Conservation (phyloP, 2,888 invertebrate species). For the Arge pagana region DNA sequence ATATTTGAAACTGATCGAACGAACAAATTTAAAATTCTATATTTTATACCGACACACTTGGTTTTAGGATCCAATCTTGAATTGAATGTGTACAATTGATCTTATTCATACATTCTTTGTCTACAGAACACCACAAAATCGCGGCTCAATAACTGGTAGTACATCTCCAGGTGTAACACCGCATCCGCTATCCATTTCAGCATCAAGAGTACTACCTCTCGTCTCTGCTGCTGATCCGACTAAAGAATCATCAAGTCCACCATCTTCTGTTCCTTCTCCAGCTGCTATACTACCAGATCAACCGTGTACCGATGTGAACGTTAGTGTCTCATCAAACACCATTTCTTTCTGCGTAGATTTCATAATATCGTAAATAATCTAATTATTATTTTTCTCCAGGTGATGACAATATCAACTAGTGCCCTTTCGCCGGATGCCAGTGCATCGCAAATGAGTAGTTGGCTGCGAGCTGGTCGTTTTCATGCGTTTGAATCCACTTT, state of each 20-base stretch:
- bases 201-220: conserved; percentile 39
- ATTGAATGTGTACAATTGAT: background rate
- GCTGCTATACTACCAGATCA: conserved; percentile 44
- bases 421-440: conserved; percentile 71
- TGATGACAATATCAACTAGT: conserved; percentile 53
- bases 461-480: conserved; percentile 82
- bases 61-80: background rate
- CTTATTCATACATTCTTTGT: background rate
- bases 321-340: conserved; percentile 44
- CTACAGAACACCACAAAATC: conserved; percentile 46
- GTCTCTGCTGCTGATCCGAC: conserved; percentile 37
- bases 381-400: background rate
- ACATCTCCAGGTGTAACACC: conserved; percentile 46
- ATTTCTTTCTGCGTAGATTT: conserved; percentile 56
- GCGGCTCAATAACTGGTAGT: conserved; percentile 36
- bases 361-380: too few relatives aligned
- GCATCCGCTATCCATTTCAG: conserved; percentile 38
- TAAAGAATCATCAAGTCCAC: conserved; percentile 40
- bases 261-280: conserved; percentile 40
- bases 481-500: conserved; percentile 76
- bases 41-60: background rate
- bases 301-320: conserved; percentile 38
- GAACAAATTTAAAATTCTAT: too few relatives aligned
- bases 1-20: background rate
- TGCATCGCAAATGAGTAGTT: conserved; percentile 74